A percentile compares a stretch with the other conserved stretches of the same genome.
phyloP scores from a whole-genome alignment of 2,888 invertebrate genomes.

The Dynastes maya region DNA sequence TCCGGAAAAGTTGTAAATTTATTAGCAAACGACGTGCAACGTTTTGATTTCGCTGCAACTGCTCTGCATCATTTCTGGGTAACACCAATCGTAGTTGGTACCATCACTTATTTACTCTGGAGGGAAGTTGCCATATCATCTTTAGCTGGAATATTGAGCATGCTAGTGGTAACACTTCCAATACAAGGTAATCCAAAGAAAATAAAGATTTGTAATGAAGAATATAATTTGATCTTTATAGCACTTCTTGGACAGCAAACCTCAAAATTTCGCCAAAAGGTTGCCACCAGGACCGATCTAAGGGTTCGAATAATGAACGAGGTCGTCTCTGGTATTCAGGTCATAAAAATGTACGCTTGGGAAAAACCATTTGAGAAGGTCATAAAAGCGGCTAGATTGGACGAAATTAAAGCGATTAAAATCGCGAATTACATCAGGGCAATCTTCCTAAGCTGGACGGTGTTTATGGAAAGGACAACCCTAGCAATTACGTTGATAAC shows the following conservation, averaged over 20 bases:
- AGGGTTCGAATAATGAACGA: slow-evolving; percentile 80
- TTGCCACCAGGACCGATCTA: slow-evolving; percentile 73
- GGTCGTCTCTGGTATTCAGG: slow-evolving; percentile 78
- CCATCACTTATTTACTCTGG: slow-evolving; percentile 76
- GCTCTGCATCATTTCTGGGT: slow-evolving; percentile 86
- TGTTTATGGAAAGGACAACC: slow-evolving; percentile 87
- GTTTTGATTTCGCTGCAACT: slow-evolving; percentile 82
- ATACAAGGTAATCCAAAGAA: slow-evolving; percentile 61
- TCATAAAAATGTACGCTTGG: slow-evolving; percentile 84
- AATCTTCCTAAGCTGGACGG: slow-evolving; percentile 80
- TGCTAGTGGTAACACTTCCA: slow-evolving; percentile 71
- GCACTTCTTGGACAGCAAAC: slow-evolving; percentile 76
- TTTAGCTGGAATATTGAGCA: slow-evolving; percentile 76
- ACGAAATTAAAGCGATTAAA: slow-evolving; percentile 56
- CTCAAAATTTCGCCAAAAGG: slow-evolving; percentile 71
- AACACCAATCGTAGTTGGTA: slow-evolving; percentile 81
- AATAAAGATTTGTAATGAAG: not conserved
- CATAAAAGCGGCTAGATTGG: slow-evolving; percentile 47
- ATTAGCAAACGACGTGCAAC: slow-evolving; percentile 87
- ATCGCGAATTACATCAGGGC: slow-evolving; percentile 75
- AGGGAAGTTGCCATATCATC: slow-evolving; percentile 72
- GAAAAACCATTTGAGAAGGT: slow-evolving; percentile 76
- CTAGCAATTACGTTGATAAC: slow-evolving; percentile 84
- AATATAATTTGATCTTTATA: slow-evolving; percentile 49
- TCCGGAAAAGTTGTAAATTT: slow-evolving; percentile 87